Evolutionary conservation across 2,797 vertebrate genomes (phyloP).

Genomic region (Denticeps clupeoides): DNA sequence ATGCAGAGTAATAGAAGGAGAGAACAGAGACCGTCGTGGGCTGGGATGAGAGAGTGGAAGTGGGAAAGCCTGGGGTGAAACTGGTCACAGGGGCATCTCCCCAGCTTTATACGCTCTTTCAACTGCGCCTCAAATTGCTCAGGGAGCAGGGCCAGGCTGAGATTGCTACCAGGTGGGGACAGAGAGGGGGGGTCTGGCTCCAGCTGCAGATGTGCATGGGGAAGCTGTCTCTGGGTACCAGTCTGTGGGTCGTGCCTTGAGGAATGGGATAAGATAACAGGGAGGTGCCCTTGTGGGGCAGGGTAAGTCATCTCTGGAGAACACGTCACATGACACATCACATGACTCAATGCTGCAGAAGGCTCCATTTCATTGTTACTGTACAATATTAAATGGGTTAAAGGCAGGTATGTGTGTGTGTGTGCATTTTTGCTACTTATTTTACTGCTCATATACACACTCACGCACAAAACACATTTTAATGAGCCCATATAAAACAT

Average conservation of each 20-base stretch:
- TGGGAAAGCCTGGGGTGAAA: constrained; percentile 27
- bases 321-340: no score
- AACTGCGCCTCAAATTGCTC: constrained; percentile 35
- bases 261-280: not conserved
- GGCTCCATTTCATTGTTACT: no score
- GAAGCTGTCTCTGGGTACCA: constrained; percentile 24
- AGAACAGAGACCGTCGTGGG: not conserved
- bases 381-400: no score
- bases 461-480: constrained; percentile 1
- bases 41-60: constrained; percentile 2
- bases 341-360: no score
- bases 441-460: not conserved
- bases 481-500: constrained; percentile 10
- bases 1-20: no score
- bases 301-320: no score
- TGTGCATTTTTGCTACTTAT: constrained; percentile 24
- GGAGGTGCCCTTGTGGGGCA: no score
- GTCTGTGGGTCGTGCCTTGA: not conserved
- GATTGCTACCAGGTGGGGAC: constrained; percentile 35
- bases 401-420: constrained; percentile 16
- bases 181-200: constrained; percentile 26
- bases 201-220: constrained; percentile 23
- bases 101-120: constrained; percentile 29
- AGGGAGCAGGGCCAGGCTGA: constrained; percentile 31
- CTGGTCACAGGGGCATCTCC: constrained; percentile 29